Base-by-base conservation (phyloP, 1,140 invertebrate genomes). In the Stratiolaelaps scimitus region DNA sequence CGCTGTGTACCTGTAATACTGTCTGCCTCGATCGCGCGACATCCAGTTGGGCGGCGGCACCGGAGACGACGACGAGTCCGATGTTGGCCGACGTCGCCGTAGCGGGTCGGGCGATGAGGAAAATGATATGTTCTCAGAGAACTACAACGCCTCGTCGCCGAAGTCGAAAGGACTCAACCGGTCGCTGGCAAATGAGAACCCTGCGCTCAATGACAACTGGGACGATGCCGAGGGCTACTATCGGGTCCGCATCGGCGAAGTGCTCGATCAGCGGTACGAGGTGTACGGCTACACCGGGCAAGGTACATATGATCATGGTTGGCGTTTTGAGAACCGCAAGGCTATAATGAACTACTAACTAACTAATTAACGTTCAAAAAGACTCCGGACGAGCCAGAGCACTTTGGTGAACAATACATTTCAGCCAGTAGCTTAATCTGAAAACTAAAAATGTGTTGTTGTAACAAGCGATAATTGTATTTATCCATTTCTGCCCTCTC, bases 201-300 rank as follows among this genome's bases (percentile, higher is more conserved):
- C 89, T 0, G 86, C 87, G 67, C 79, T 96, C 4, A 93, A 87
- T 2, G 96, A 99, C 75, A 99, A 99, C 75, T 99, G 96, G 95
- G 96, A 99, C 75, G 95, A 99, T 79, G 88, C 93, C 17, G 96
- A 99, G 79, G 96, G 96, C 46, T 98, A 95, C 77, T 94, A 92
- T 75, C 83, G 95, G 67, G 93, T 98, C 17, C 82, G 93, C 64
- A 94, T 97, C 71, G 92, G 94, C 10, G 96, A 99, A 81, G 83
- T 84, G 1, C 75, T 99, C 7, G 92, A 98, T 76, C 85, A 83
- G 60, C 81, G 95, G 26, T 99, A 99, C 74, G 72, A 78, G 34
- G 93, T 99, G 1, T 97, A 90, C 78, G 95, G 94, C 13, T 97
- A 94, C 73, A 99, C 94, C 0, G 96, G 96, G 0, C 92, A 98